These are phyloP conservation scores for Nebria brevicollis DNA, from an alignment of 2,888 invertebrate genomes.

Conservation along the genomic window DNA sequence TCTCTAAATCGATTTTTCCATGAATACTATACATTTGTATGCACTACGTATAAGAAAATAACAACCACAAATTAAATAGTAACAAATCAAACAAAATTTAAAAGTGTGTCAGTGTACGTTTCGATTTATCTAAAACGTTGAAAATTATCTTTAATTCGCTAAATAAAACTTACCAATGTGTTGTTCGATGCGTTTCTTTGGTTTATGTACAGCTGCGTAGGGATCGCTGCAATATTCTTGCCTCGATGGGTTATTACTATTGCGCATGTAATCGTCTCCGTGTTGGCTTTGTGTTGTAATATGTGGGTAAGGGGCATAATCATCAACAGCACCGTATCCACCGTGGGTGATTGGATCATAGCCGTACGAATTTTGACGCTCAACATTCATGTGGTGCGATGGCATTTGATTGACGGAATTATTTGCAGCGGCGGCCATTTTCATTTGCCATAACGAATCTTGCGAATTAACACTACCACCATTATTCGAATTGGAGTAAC, in stretches of 20 bases:
- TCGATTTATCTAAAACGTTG: neutral
- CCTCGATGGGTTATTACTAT: constrained; percentile 83
- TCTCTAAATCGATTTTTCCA: neutral
- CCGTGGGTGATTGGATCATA: constrained; percentile 84
- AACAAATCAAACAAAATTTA: neutral
- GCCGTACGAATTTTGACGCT: constrained; percentile 76
- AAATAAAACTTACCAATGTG: constrained; percentile 78
- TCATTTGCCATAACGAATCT: constrained; percentile 94
- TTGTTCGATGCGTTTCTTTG: constrained; percentile 86
- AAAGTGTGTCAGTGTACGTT: neutral
- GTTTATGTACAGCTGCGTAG: constrained; percentile 89
- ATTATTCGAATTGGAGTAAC: constrained; percentile 92
- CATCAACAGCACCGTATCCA: constrained; percentile 83
- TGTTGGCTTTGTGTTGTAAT: constrained; percentile 74
- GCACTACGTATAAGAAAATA: neutral
- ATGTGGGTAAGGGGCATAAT: constrained; percentile 87
- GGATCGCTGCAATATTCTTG: constrained; percentile 90
- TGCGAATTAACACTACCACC: constrained; percentile 96
- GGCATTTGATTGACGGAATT: constrained; percentile 71
- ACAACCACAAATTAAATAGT: neutral
- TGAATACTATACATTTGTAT: constrained; percentile 1
- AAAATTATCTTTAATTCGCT: constrained; percentile 19
- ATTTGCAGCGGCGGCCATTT: constrained; percentile 82
- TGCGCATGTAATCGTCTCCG: constrained; percentile 77
- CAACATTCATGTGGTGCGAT: constrained; percentile 70